Base-by-base conservation (phyloP, 1,140 invertebrate species). In the Papilio helenus region DNA sequence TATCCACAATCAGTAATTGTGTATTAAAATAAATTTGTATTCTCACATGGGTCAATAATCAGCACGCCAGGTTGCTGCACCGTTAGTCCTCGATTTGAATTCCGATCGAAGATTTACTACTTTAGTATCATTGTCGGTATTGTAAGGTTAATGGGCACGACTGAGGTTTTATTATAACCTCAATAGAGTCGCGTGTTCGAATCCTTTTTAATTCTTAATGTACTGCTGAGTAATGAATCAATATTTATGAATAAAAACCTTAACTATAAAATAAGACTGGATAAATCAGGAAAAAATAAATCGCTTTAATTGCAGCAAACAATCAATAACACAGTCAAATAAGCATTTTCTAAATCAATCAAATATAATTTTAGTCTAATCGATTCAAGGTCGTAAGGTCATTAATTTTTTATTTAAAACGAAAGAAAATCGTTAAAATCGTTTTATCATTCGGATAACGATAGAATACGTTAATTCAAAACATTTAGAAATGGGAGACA, bases 61-160 rank as follows among this genome's bases (percentile, higher is more conserved):
- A 65, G 58, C 58, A 68, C 26, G 61, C 61, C 26, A 29, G 26
- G 23, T 26, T 65, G 55, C 9, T 26, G 61, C 23, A 68, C 61
- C 61, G 61, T 68, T 68, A 68, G 61, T 68, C 61, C 61, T 68
- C 61, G 61, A 68, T 68, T 29, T 68, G 61, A 68, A 68, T 68
- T 68, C 61, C 61, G 61, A 68, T 68, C 61, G 26, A 34, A 68
- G 61, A 68, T 68, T 68, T 68, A 68, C 61, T 68, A 68, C 61
- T 34, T 68, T 29, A 68, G 26, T 68, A 68, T 68, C 61, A 68
- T 68, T 65, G 61, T 26, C 26, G 61, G 26, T 23, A 65, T 65
- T 29, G 12, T 68, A 68, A 68, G 61, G 9, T 68, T 68, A 68
- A 68, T 68, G 61, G 26, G 14, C 61, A 68, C 34, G 61, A 68